Evolutionary conservation across 2,797 vertebrate genomes (phyloP), one percentile per base, ranked within the genome.

Genomic region (Spea hammondii): DNA sequence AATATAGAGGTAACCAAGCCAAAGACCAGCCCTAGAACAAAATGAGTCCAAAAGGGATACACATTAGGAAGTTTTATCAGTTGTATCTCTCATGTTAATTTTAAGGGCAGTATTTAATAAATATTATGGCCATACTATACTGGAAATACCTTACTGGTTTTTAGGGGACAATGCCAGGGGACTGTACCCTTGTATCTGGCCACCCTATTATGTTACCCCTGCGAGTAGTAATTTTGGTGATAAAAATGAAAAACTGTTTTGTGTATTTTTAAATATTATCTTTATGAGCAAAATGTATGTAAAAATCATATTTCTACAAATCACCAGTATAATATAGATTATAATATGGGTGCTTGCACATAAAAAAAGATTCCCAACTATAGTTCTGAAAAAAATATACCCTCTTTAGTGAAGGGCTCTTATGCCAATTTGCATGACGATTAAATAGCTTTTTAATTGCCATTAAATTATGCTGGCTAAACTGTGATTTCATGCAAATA

Each of bases 401-500:
- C 89, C 87, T 89, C 86, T 91, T 91, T 86, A 89, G 87, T 92
- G 88, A 90, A 92, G 90, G 89, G 89, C 86, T 88, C 87, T 90
- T 86, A 86, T 84, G 89, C 91, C 92, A 94, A 92, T 96, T 94
- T 94, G 89, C 87, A 91, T 91, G 92, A 93, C 83, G 84, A 93
- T 93, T 93, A 95, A 96, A 95, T 96, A 91, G 94, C 89, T 95
- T 96, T 96, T 96, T 96, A 96, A 98, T 97, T 97, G 94, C 92
- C 91, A 86, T 92, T 93, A 95, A 95, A 97, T 97, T 95, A 95
- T 94, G 91, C 93, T 88, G 87, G 92, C 94, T 95, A 95, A 97
- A 95, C 93, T 94, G 93, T 93, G 94, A 97, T 97, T 97, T 95
- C 95, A 97, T 95, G 95, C 93, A 95, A 95, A 95, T 95, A 95